A percentile compares a stretch with the other conserved stretches of the same genome.
phyloP scores from a whole-genome alignment of 2,888 invertebrate species.

The Bembecia ichneumoniformis region DNA sequence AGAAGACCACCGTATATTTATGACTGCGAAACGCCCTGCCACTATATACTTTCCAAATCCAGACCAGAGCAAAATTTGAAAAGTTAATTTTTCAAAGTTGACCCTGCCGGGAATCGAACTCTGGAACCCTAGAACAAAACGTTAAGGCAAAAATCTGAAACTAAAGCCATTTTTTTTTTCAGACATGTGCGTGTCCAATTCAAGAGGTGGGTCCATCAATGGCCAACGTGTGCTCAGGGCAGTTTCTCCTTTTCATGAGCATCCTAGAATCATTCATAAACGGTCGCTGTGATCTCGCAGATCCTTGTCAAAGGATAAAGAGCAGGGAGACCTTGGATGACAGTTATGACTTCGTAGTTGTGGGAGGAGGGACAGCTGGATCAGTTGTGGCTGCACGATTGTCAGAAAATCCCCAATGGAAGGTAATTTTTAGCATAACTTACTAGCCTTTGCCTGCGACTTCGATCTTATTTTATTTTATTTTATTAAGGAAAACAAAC shows the following conservation, averaged over 20 bases:
- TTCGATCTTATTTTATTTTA: too few relatives aligned
- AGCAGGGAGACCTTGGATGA: constrained; percentile 49
- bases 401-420: constrained; percentile 77
- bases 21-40: too few relatives aligned
- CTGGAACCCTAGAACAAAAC: too few relatives aligned
- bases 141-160: too few relatives aligned
- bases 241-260: constrained; percentile 76
- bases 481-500: too few relatives aligned
- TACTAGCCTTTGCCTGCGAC: too few relatives aligned
- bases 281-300: constrained; percentile 70
- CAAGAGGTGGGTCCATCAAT: constrained; percentile 72
- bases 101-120: too few relatives aligned
- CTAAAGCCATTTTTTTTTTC: constrained; percentile 10
- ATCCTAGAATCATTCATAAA: constrained; percentile 75
- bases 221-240: constrained; percentile 70
- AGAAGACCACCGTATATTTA: too few relatives aligned
- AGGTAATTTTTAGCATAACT: constrained; percentile 30
- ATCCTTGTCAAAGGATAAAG: constrained; percentile 73
- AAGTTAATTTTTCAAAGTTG: too few relatives aligned
- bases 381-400: constrained; percentile 75
- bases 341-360: constrained; percentile 77
- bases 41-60: too few relatives aligned
- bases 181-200: constrained; percentile 71
- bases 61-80: too few relatives aligned
- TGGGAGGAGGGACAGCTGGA: constrained; percentile 78